A percentile compares a stretch with the other conserved stretches of the same genome.
phyloP scores from a whole-genome alignment of 2,888 invertebrate genomes.

The Phrixothrix hirtus region DNA sequence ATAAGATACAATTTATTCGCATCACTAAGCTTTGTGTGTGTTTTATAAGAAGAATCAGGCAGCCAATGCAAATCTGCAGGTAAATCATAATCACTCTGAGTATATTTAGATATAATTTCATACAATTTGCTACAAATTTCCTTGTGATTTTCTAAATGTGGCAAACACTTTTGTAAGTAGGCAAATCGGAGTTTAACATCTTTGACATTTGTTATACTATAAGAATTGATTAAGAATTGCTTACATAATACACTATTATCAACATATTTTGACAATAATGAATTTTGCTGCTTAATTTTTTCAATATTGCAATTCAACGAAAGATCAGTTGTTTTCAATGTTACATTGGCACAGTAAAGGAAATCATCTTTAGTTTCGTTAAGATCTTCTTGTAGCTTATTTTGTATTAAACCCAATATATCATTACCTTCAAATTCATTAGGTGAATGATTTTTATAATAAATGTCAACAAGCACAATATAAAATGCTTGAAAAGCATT shows the following conservation, averaged over 20 bases:
- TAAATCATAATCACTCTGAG: slow-evolving; percentile 23
- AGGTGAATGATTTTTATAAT: slow-evolving; percentile 53
- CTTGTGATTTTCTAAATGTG: not conserved
- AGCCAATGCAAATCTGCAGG: slow-evolving; percentile 51
- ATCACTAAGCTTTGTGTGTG: slow-evolving; percentile 7
- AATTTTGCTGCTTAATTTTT: slow-evolving; percentile 62
- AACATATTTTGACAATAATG: slow-evolving; percentile 35
- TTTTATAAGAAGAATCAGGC: slow-evolving; percentile 38
- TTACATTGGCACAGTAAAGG: slow-evolving; percentile 46
- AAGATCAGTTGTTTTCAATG: slow-evolving; percentile 56
- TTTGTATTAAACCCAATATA: slow-evolving; percentile 59
- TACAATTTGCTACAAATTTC: not conserved
- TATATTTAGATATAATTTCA: slow-evolving; percentile 2
- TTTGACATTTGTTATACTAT: slow-evolving; percentile 49
- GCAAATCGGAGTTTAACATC: slow-evolving; percentile 50
- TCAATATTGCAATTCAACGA: slow-evolving; percentile 59
- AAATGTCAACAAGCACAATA: slow-evolving; percentile 67
- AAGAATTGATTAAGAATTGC: slow-evolving; percentile 54
- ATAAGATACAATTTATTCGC: slow-evolving; percentile 30
- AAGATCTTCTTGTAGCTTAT: slow-evolving; percentile 45
- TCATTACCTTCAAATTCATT: slow-evolving; percentile 51
- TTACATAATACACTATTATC: too few relatives aligned
- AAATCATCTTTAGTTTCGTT: slow-evolving; percentile 25
- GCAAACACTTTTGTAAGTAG: slow-evolving; percentile 26
- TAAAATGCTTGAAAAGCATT: slow-evolving; percentile 60